Evolutionary conservation across 2,797 vertebrate species (phyloP), one percentile per base, ranked within the genome.

Genomic region (Acropternis orthonyx): DNA sequence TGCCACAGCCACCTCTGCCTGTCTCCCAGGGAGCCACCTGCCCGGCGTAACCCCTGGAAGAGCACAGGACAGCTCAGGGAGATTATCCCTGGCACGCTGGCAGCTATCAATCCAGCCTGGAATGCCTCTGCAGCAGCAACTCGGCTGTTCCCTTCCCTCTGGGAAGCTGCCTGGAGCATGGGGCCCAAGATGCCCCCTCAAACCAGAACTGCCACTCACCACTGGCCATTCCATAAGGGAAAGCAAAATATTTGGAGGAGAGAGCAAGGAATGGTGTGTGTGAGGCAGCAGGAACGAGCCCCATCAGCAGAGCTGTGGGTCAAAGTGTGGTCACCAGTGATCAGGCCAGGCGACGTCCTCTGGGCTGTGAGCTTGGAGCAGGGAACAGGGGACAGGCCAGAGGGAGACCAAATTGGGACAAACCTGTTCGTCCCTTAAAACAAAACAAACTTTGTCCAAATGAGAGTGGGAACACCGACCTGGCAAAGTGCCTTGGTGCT

Each of bases 141-240:
- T n/a, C 27, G 4, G 68, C 11, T 32, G 52, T 34, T 55, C 62
- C 49, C 17, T 2, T 4, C 56, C 11, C 3, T 52, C 55, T 6
- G 3, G 58, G 56, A 12, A 20, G 77, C 59, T 28, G 46, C 56
- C 44, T 14, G 22, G 41, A 68, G 46, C 1, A 0, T 6, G 46
- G 24, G 13, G 75, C 13, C 56, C 74, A 58, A n/a, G 23, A 36
- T 26, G 23, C 17, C 39, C 85, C 74, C 63, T n/a, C 75, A 67
- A 21, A 52, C 46, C 85, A 49, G 28, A 82, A 22, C 52, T 5
- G 4, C 51, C 2, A 2, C 67, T 66, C 10, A 2, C 62, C 0
- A 1, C 13, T 14, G 24, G 17, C 26, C 56, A 3, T 2, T 39
- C 59, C 75, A 2, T 0, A 6, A 0, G 1, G 54, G 36, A 90